Evolutionary conservation across 2,113 vertebrate genomes (phyloP), one percentile per base, ranked within the genome.

Genomic region (Lamprotornis superbus): DNA sequence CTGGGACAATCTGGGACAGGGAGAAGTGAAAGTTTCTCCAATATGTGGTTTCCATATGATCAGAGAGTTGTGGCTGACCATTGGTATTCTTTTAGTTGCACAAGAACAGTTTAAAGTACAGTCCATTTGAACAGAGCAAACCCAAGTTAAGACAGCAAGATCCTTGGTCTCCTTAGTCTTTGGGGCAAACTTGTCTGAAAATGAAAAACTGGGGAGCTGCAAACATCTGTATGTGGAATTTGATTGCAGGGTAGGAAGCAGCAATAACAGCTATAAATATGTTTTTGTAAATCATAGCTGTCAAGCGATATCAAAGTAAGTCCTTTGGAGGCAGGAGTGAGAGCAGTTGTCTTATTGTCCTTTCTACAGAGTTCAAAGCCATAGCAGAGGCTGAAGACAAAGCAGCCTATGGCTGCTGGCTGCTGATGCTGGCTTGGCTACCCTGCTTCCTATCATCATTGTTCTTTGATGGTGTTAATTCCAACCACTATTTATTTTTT

Each of bases 401-500:
- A 16, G 11, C 11, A 83, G n/a, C 18, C 17, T 3, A 0, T 2
- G 17, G 22, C 15, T 3, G 0, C 35, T 84, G 53, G 0, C 31
- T 84, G 50, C 4, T 59, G 9, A 16, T 90, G 35, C 24, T 90
- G 47, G 17, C 35, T 60, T 76, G 44, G 8, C 11, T 71, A 46
- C 18, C 5, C 11, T 77, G 17, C 6, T 5, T 91, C 8, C 21
- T 39, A 8, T 37, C 19, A n/a, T 25, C 85, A 40, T 17, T 56
- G 9, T n/a, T 74, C 15, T 39, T 23, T 42, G 30, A 47, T 28
- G 12, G 27, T 28, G 11, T 63, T 59, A 25, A 83, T 73, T 20
- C 10, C 30, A 73, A 49, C 1, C 17, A 70, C 12, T 9, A 47
- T 53, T 81, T 73, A 23, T 44, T 67, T 75, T 65, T 46, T 57